Evolutionary conservation across 1,140 invertebrate genomes (phyloP), one percentile per base, ranked within the genome.

Genomic region (Platyscapa corneri): DNA sequence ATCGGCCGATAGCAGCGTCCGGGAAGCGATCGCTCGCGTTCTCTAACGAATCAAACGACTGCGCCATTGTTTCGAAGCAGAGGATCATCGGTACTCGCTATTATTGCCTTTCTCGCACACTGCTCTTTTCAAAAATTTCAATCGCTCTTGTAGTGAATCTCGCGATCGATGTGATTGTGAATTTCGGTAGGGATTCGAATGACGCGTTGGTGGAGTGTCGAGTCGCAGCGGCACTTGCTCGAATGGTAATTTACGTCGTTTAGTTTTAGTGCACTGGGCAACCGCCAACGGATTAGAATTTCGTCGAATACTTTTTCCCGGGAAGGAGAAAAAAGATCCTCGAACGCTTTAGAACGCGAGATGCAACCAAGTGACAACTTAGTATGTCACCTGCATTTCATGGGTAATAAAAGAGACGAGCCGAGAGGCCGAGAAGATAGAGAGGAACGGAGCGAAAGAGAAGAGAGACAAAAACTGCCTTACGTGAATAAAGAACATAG

Each of bases 351-450:
- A 42, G 37, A 39, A n/a, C 70, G 70, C 70, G 70, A 74, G 70
- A 12, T 77, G 75, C 75, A 49, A 23, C 76, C 53, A 42, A 53
- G 76, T 60, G 80, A 82, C 80, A 82, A 53, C 42, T 72, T 53
- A 56, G 67, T 74, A 56, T 74, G 80, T 74, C 80, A 74, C 67
- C 80, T 72, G 67, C 82, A 46, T 76, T 83, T 60, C 82, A 76
- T 74, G 72, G 70, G 70, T 53, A 64, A 76, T 76, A 76, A 75
- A 75, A 42, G 70, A 49, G n/a, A 46, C 49, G 70, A 37, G 27
- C 34, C 27, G 5, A 6, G 23, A 53, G 34, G 12, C 14, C 32
- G 30, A 20, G 0, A 27, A 32, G 67, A 32, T 34, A 72, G 37
- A 42, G 56, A 65, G 56, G 8, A 46, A 34, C 3, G 12, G 42